Evolutionary conservation across 2,888 invertebrate genomes (phyloP).

Genomic region (Acheta domesticus): DNA sequence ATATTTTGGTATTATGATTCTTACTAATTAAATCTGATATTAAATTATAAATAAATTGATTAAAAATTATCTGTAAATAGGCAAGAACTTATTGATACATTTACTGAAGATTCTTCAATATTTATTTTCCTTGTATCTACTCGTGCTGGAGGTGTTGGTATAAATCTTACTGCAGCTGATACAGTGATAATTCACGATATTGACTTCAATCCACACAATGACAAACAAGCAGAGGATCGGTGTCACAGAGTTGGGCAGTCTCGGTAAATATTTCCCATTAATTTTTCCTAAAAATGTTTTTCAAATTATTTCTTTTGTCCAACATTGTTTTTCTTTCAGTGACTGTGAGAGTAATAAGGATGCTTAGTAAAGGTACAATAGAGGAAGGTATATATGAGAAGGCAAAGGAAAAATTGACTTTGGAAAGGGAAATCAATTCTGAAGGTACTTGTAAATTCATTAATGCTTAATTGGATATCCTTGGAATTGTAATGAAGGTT

Average conservation of each 20-base stretch:
- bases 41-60: no score
- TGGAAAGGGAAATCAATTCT: conserved; percentile 82
- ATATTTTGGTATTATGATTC: conserved; percentile 21
- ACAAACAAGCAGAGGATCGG: conserved; percentile 94
- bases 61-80: conserved; percentile 49
- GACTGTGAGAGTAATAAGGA: conserved; percentile 81
- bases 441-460: conserved; percentile 50
- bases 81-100: conserved; percentile 86
- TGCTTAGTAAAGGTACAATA: conserved; percentile 81
- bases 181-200: conserved; percentile 95
- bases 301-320: neutral
- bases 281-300: neutral
- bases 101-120: conserved; percentile 71
- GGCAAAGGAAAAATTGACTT: conserved; percentile 84
- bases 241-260: conserved; percentile 63
- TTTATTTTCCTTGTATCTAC: conserved; percentile 91
- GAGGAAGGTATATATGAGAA: conserved; percentile 90
- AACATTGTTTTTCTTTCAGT: conserved; percentile 48
- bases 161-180: conserved; percentile 91
- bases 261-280: conserved; percentile 44
- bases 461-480: conserved; percentile 41
- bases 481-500: no score
- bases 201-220: conserved; percentile 97
- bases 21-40: no score
- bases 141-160: conserved; percentile 91